These are phyloP conservation scores for Brachyptera risi DNA, from an alignment of 2,888 invertebrate species.

Conservation along the genomic window DNA sequence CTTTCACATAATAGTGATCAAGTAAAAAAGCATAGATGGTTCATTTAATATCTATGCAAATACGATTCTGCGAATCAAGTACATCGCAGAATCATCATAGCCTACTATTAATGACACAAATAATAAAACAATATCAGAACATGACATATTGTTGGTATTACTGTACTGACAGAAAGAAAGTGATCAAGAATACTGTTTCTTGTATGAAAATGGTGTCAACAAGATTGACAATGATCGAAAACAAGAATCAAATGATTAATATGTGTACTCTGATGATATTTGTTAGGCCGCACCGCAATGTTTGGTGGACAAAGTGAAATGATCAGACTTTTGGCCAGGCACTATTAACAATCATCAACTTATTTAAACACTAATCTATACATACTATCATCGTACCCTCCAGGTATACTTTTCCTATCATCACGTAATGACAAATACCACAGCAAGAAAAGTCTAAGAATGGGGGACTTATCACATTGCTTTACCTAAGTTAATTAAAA, in stretches of 20 bases:
- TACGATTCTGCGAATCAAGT: slow-evolving; percentile 5
- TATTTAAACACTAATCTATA: not conserved
- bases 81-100: slow-evolving; percentile 11
- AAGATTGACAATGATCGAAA: too few relatives aligned
- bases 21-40: slow-evolving; percentile 30
- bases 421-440: slow-evolving; percentile 12
- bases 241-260: too few relatives aligned
- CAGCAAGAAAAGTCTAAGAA: slow-evolving; percentile 20
- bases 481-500: slow-evolving; percentile 20
- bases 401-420: slow-evolving; percentile 20
- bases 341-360: slow-evolving; percentile 15
- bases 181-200: slow-evolving; percentile 20
- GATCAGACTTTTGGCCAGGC: slow-evolving; percentile 10
- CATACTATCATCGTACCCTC: slow-evolving; percentile 7
- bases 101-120: slow-evolving; percentile 12
- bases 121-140: not conserved
- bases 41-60: slow-evolving; percentile 1
- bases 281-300: not conserved
- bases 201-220: not conserved
- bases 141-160: slow-evolving; percentile 5
- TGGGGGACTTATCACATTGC: slow-evolving; percentile 20
- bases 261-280: not conserved
- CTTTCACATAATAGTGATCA: slow-evolving; percentile 26
- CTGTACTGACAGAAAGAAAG: slow-evolving; percentile 4
- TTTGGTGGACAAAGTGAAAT: slow-evolving; percentile 1